phyloP scores from a whole-genome alignment of 2,113 vertebrate species.

The Prionailurus viverrinus region DNA sequence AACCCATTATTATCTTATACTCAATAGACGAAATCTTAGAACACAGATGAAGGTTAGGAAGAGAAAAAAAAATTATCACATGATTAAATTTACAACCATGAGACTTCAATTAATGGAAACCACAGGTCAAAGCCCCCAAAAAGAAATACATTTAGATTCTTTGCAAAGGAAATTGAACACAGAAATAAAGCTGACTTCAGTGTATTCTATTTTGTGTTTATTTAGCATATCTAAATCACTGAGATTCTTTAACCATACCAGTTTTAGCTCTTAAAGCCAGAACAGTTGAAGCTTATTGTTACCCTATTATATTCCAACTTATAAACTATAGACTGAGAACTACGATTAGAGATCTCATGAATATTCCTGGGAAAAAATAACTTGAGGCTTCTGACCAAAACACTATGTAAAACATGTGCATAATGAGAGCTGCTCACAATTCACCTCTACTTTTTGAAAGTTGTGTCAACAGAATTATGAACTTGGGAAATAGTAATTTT shows the following conservation, averaged over 20 bases:
- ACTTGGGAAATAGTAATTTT: conserved; percentile 51
- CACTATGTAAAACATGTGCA: neutral
- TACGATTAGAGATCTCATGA: conserved; percentile 66
- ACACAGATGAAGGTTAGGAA: conserved; percentile 70
- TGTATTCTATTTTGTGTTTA: conserved; percentile 69
- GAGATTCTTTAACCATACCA: conserved; percentile 71
- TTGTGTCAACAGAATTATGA: neutral
- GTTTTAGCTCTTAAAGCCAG: conserved; percentile 66
- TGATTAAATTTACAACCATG: conserved; percentile 58
- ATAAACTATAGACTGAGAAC: conserved; percentile 52
- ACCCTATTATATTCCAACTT: conserved; percentile 58
- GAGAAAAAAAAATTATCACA: conserved; percentile 59
- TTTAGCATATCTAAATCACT: conserved; percentile 69
- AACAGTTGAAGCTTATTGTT: neutral
- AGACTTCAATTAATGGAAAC: conserved; percentile 73
- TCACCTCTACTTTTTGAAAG: neutral
- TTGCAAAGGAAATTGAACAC: conserved; percentile 50
- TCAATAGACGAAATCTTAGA: conserved; percentile 82
- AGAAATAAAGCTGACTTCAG: conserved; percentile 50
- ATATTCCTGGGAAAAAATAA: conserved; percentile 69
- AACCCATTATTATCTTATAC: conserved; percentile 63
- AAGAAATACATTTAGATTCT: conserved; percentile 53
- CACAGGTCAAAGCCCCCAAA: conserved; percentile 62
- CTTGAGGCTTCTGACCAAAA: neutral
- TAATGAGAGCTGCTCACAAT: conserved; percentile 35